These are phyloP conservation scores for Tinamus guttatus DNA, from an alignment of 2,113 vertebrate species.

Conservation along the genomic window DNA sequence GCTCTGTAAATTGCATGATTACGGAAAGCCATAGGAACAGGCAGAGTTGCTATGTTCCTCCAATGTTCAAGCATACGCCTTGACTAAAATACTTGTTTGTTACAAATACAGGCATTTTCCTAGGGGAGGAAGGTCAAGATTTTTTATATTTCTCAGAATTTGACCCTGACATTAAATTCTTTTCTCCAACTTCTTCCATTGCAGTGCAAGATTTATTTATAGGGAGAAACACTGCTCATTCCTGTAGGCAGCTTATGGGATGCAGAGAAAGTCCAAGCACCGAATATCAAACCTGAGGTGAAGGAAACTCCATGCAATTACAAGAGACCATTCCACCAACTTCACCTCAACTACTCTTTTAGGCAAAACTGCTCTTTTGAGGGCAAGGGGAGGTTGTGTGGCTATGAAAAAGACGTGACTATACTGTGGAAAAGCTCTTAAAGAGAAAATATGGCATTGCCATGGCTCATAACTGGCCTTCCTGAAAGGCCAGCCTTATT, in stretches of 20 bases:
- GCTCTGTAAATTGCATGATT: accelerated
- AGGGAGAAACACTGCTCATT: background rate
- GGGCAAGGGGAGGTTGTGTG: no score
- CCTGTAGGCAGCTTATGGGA: background rate
- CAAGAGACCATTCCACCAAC: background rate
- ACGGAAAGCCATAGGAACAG: background rate
- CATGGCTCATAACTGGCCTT: background rate
- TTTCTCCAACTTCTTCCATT: background rate
- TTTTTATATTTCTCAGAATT: background rate
- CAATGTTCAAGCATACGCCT: background rate
- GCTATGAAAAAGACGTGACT: background rate
- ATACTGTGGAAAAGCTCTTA: background rate
- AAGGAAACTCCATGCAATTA: background rate
- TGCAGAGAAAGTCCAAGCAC: background rate
- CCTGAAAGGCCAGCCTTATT: background rate
- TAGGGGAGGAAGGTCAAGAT: background rate
- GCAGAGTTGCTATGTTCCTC: background rate
- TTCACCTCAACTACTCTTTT: background rate
- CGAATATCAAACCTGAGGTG: accelerated
- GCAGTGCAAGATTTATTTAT: background rate
- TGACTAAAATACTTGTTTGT: background rate
- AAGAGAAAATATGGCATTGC: accelerated
- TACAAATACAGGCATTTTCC: accelerated
- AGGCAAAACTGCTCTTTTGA: background rate
- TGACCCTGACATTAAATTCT: background rate